Percentiles rank a stretch among this genome's conserved stretches.
Evolutionary conservation across 2,888 invertebrate species (phyloP).

Genomic region (Bedellia somnulentella): DNA sequence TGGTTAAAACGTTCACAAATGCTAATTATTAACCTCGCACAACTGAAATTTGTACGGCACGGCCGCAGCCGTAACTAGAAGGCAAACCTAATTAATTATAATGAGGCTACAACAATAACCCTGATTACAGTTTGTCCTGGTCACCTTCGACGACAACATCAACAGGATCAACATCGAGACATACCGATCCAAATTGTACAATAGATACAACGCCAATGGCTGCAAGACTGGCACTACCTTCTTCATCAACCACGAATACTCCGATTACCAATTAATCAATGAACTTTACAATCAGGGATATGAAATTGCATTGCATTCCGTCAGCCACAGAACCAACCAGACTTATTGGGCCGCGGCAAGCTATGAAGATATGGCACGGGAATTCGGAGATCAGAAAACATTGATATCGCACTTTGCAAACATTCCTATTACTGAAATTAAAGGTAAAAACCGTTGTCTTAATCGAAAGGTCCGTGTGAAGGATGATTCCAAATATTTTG

Average conservation of each 20-base stretch:
- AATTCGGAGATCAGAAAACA: constrained; percentile 63
- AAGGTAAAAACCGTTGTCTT: constrained; percentile 23
- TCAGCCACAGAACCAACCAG: constrained; percentile 57
- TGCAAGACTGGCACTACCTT: constrained; percentile 67
- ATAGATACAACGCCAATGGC: constrained; percentile 65
- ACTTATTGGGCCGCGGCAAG: constrained; percentile 61
- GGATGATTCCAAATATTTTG: no score
- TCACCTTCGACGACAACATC: constrained; percentile 70
- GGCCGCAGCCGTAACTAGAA: no score
- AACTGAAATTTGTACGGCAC: no score
- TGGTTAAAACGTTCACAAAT: no score
- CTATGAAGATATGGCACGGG: constrained; percentile 45
- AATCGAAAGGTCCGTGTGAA: no score
- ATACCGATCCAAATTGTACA: constrained; percentile 51
- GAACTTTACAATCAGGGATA: constrained; percentile 61
- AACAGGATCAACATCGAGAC: constrained; percentile 54
- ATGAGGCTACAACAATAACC: no score
- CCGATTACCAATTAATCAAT: constrained; percentile 66
- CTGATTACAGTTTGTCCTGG: constrained; percentile 68
- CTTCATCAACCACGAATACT: constrained; percentile 74
- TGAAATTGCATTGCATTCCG: constrained; percentile 72
- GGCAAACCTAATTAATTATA: no score
- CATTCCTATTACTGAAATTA: constrained; percentile 37
- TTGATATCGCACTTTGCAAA: constrained; percentile 55
- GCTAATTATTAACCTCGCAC: no score